phyloP scores from a whole-genome alignment of 1,140 invertebrate genomes.

The Pissodes strobi region DNA sequence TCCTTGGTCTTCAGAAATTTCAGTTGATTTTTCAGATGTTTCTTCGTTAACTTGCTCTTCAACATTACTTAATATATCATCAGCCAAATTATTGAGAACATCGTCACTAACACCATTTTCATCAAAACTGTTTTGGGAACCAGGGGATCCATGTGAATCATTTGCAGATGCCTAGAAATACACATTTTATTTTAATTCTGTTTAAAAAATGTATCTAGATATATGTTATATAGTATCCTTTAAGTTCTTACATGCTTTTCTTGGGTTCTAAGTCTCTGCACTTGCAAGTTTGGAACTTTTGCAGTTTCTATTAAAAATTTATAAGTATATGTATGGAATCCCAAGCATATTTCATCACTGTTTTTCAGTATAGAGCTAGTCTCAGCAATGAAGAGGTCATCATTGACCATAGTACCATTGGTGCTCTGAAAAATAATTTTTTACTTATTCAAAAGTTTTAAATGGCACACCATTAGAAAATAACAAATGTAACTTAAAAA shows the following conservation, averaged over 20 bases:
- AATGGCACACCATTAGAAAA: no score
- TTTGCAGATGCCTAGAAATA: neutral
- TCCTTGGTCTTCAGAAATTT: neutral
- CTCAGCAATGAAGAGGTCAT: conserved; percentile 14
- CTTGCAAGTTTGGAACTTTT: conserved; percentile 1
- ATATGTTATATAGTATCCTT: neutral
- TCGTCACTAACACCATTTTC: conserved; percentile 27
- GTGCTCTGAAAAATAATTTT: conserved; percentile 37
- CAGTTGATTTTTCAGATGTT: neutral
- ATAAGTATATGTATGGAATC: conserved; percentile 9
- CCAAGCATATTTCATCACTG: conserved; percentile 35
- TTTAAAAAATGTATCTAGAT: neutral
- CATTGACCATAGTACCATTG: conserved; percentile 39
- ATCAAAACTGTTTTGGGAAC: conserved; percentile 17
- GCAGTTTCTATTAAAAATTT: conserved; percentile 1
- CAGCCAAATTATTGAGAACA: conserved; percentile 14
- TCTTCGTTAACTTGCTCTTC: neutral
- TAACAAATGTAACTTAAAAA: no score
- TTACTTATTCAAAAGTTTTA: no score
- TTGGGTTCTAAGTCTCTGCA: neutral
- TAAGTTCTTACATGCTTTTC: neutral
- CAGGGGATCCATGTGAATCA: neutral
- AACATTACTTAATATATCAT: conserved; percentile 17
- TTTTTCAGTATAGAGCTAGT: conserved; percentile 19
- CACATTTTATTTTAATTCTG: neutral